Base-by-base conservation (phyloP, 2,797 vertebrate genomes). In the Myotis vivesi region DNA sequence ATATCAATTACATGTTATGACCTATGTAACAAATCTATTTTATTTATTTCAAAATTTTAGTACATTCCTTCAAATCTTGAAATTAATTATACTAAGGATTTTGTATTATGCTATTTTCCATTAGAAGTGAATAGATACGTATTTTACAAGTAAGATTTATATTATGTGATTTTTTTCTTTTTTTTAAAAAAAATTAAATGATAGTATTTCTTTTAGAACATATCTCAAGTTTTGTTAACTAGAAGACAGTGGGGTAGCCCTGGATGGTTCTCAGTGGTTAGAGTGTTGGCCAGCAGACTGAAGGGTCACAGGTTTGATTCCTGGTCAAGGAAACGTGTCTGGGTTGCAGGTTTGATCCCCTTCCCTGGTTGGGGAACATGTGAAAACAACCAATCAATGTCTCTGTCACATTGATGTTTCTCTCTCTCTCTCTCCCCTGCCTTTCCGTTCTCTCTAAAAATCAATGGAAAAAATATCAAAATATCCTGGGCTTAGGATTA, bases 51-150 rank as follows among this genome's bases (percentile, higher is more conserved):
- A 44, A 16, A 41, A 33, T 82, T 88, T 93, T 77, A 59, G 53
- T 51, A 66, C 89, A n/a, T 87, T 92, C 41, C 86, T 94, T 62
- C 19, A 92, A 94, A 64, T 76, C 9, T 25, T 75, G 9, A 49
- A 15, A 62, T 49, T 89, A 5, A 57, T 46, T 46, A 46, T 57
- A 76, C 28, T 55, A 72, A 55, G 1, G n/a, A 64, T 89, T 71
- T 92, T 84, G 0, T 76, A 49, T 82, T 44, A 44, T 77, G 30
- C 13, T 76, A 2, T 82, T 69, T 71, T 86, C 17, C 22, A 68
- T 41, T 75, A 69, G 33, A 80, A 81, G 38, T 91, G 22, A 66
- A 57, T 79, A 79, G 46, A 84, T 11, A 88, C 8, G 41, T 80
- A 28, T 57, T 92, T 92, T 77, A 68, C 5, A 25, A 20, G 69